phyloP scores from a whole-genome alignment of 2,888 invertebrate genomes.

The Incurvaria masculella region DNA sequence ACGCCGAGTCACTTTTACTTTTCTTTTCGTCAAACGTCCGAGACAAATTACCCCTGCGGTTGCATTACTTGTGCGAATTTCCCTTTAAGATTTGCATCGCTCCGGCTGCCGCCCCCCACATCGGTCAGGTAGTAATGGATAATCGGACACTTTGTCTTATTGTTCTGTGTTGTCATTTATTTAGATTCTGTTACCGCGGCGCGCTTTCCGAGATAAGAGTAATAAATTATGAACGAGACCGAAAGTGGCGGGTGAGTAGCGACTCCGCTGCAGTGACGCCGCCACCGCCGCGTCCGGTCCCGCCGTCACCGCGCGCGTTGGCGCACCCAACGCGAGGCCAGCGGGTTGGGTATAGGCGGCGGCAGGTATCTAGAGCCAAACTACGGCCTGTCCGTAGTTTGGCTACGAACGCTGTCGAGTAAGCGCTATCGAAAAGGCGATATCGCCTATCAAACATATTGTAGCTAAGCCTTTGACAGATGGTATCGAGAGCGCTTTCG shows the following conservation, averaged over 20 bases:
- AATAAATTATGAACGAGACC: constrained; percentile 48
- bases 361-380: too few relatives aligned
- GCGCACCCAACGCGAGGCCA: too few relatives aligned
- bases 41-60: neutral
- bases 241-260: constrained; percentile 30
- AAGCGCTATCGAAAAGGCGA: too few relatives aligned
- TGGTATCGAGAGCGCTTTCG: too few relatives aligned
- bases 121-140: constrained; percentile 47
- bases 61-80: constrained; percentile 22
- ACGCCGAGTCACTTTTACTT: neutral
- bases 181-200: constrained; percentile 46
- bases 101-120: constrained; percentile 38
- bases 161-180: constrained; percentile 48
- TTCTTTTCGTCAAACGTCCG: neutral
- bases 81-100: constrained; percentile 33
- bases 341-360: too few relatives aligned
- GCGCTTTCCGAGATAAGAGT: constrained; percentile 49
- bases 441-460: too few relatives aligned
- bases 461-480: too few relatives aligned
- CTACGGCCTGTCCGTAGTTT: too few relatives aligned
- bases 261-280: too few relatives aligned
- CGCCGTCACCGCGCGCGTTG: too few relatives aligned
- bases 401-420: too few relatives aligned
- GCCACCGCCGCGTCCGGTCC: too few relatives aligned
- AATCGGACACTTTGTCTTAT: constrained; percentile 55